A percentile compares a stretch with the other conserved stretches of the same genome.
Conservation (phyloP, 2,888 invertebrate genomes). For the Shargacucullia verbasci region DNA sequence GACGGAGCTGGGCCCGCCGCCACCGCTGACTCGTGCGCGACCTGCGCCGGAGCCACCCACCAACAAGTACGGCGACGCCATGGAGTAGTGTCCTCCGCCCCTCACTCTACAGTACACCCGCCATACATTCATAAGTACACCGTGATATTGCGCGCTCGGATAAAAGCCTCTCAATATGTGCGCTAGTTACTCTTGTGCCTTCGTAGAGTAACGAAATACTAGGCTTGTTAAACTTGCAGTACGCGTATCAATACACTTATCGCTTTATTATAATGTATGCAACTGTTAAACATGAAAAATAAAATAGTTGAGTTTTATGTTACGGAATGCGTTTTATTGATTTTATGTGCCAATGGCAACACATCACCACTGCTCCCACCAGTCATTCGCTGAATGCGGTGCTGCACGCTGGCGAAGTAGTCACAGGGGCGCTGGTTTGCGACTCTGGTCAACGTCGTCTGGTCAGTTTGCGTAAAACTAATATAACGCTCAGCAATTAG, state of each 20-base stretch:
- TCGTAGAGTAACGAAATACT: constrained; percentile 8
- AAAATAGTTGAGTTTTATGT: constrained; percentile 46
- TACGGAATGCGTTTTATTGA: constrained; percentile 2
- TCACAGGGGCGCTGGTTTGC: too few relatives aligned
- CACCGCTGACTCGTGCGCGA: constrained; percentile 57
- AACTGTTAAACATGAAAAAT: constrained; percentile 14
- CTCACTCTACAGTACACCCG: too few relatives aligned
- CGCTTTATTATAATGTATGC: constrained; percentile 5
- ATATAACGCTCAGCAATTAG: too few relatives aligned
- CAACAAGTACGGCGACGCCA: constrained; percentile 79
- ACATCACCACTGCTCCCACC: neutral
- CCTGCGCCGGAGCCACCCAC: constrained; percentile 61
- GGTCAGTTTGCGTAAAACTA: too few relatives aligned
- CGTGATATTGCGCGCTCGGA: constrained; percentile 16
- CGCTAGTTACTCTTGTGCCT: constrained; percentile 5
- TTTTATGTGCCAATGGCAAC: too few relatives aligned
- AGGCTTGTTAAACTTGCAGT: constrained; percentile 10
- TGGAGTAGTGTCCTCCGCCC: constrained; percentile 66
- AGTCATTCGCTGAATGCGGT: too few relatives aligned
- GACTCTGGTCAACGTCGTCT: too few relatives aligned
- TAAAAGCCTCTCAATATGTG: neutral
- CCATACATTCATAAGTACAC: constrained; percentile 17
- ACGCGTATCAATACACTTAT: constrained; percentile 9
- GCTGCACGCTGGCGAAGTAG: too few relatives aligned
- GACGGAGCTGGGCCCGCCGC: constrained; percentile 64